Conservation (phyloP, 2,888 invertebrate genomes). For the Spialia ferax region DNA sequence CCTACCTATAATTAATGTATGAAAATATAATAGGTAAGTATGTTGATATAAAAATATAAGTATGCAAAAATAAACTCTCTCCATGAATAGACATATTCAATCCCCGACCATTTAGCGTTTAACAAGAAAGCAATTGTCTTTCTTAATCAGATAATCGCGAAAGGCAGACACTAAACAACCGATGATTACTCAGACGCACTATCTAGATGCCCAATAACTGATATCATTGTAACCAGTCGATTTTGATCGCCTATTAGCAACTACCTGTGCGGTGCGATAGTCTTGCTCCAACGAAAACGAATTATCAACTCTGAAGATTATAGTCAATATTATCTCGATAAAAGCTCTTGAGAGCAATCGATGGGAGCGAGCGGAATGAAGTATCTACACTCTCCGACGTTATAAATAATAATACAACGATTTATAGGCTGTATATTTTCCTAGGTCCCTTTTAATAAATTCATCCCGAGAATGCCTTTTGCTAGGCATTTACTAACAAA, state of each 20-base stretch:
- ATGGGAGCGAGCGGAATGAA: neutral
- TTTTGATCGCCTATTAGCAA: slow-evolving; percentile 14
- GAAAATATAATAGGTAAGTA: too few species aligned
- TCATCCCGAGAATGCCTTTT: too few species aligned
- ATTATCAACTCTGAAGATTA: slow-evolving; percentile 4
- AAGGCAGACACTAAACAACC: slow-evolving; percentile 1
- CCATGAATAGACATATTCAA: neutral
- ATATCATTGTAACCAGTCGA: slow-evolving; percentile 11
- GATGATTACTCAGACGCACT: slow-evolving; percentile 17
- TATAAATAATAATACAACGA: too few species aligned
- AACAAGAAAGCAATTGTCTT: slow-evolving; percentile 12
- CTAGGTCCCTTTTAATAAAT: too few species aligned
- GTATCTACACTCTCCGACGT: too few species aligned
- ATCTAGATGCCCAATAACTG: slow-evolving; percentile 21
- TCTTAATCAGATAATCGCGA: slow-evolving; percentile 18
- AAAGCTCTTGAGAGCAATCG: neutral
- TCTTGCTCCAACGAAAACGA: slow-evolving; percentile 11
- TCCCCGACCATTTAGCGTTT: neutral
- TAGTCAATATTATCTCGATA: neutral
- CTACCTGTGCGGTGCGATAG: slow-evolving; percentile 12
- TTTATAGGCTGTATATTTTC: too few species aligned
- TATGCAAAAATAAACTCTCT: neutral
- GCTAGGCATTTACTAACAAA: too few species aligned
- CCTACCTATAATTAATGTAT: too few species aligned
- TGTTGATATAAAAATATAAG: too few species aligned